Evolutionary conservation across 2,888 invertebrate species (phyloP).

Genomic region (Parascotia fuliginaria): DNA sequence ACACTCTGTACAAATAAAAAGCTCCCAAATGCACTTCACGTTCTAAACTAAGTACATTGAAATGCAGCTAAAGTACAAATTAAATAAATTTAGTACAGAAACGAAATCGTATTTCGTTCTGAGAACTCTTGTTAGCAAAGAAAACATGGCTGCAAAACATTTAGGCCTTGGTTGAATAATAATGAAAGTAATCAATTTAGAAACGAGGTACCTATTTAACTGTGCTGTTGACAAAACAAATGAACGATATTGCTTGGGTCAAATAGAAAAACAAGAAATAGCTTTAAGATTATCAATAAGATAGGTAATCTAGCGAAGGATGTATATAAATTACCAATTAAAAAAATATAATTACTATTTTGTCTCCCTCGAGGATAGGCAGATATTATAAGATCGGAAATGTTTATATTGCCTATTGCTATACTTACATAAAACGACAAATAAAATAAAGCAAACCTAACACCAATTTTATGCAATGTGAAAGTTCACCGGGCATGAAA

Average conservation of each 20-base stretch:
- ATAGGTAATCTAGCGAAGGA: too few species aligned
- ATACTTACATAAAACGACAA: too few species aligned
- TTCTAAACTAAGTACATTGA: not conserved
- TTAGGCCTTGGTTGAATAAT: not conserved
- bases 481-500: too few species aligned
- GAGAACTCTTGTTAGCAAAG: not conserved
- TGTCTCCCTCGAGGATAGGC: too few species aligned
- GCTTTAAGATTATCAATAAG: too few species aligned
- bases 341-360: too few species aligned
- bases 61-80: not conserved
- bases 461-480: too few species aligned
- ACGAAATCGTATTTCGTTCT: not conserved
- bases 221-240: not conserved
- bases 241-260: not conserved
- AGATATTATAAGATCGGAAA: too few species aligned
- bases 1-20: too few species aligned
- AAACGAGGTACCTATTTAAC: not conserved
- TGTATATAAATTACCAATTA: too few species aligned
- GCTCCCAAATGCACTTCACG: not conserved
- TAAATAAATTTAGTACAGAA: not conserved
- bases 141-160: not conserved
- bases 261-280: not conserved
- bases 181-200: conserved; percentile 1
- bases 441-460: too few species aligned
- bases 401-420: too few species aligned